Evolutionary conservation across 92 coral and sea anemone species (phyloP).

Genomic region (Actinernus sp.): DNA sequence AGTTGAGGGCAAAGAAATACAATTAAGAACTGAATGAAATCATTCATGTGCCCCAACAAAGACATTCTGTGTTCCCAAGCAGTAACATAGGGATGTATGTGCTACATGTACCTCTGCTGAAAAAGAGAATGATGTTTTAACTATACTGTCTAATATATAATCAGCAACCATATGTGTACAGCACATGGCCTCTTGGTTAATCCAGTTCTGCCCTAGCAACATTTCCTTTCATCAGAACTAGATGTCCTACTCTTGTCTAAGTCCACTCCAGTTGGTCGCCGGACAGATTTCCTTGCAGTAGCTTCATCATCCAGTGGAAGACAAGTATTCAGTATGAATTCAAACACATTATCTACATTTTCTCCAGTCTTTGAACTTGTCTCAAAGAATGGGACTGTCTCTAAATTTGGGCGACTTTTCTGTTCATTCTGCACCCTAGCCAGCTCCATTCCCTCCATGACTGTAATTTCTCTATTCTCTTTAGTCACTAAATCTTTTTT

Average conservation of each 20-base stretch:
- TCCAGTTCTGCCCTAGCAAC: too few relatives aligned
- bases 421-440: slow-evolving; percentile 78
- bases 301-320: slow-evolving; percentile 80
- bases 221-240: not conserved
- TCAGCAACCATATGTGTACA: too few relatives aligned
- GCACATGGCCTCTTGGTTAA: too few relatives aligned
- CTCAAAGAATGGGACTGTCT: slow-evolving; percentile 84
- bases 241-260: slow-evolving; percentile 24
- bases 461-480: slow-evolving; percentile 51
- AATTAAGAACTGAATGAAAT: too few relatives aligned
- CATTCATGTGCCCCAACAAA: too few relatives aligned
- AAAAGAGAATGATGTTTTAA: too few relatives aligned
- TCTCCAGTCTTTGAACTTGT: slow-evolving; percentile 96
- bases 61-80: too few relatives aligned
- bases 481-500: slow-evolving; percentile 82
- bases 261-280: slow-evolving; percentile 49
- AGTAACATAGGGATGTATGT: too few relatives aligned
- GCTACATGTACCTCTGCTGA: too few relatives aligned
- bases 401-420: slow-evolving; percentile 59
- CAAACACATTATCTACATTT: slow-evolving; percentile 88
- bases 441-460: slow-evolving; percentile 68
- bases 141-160: too few relatives aligned
- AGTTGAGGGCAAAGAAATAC: too few relatives aligned
- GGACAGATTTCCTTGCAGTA: slow-evolving; percentile 46
- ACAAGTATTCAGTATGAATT: slow-evolving; percentile 84